Conservation (phyloP, 2,888 invertebrate species). For the Xylota sylvarum region DNA sequence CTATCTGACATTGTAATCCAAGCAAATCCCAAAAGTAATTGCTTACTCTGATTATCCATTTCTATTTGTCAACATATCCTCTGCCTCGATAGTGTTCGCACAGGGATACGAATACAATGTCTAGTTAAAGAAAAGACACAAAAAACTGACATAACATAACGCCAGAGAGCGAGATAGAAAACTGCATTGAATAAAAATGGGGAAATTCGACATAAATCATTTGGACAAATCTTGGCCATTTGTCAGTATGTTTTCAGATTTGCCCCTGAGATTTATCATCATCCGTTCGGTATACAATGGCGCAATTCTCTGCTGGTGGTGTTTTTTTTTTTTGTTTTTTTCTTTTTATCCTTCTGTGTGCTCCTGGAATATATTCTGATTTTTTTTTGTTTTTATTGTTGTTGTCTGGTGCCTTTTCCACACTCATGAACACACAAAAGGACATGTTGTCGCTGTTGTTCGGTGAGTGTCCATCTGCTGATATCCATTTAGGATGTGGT, state of each 20-base stretch:
- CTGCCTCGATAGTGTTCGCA: conserved; percentile 47
- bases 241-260: conserved; percentile 76
- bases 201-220: conserved; percentile 71
- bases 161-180: conserved; percentile 27
- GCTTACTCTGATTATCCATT: conserved; percentile 71
- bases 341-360: conserved; percentile 2
- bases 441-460: conserved; percentile 25
- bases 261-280: conserved; percentile 74
- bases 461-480: conserved; percentile 34
- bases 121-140: conserved; percentile 21
- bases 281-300: conserved; percentile 67
- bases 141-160: conserved; percentile 37
- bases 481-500: conserved; percentile 40
- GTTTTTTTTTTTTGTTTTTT: background rate
- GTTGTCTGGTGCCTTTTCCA: conserved; percentile 7
- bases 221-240: conserved; percentile 74
- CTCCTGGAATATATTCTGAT: background rate
- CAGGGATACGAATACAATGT: conserved; percentile 36
- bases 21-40: conserved; percentile 72
- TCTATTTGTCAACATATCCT: conserved; percentile 69
- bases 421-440: conserved; percentile 7
- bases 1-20: conserved; percentile 55
- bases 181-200: conserved; percentile 53
- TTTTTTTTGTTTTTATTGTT: background rate
- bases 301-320: conserved; percentile 38